phyloP scores from a whole-genome alignment of 2,888 invertebrate genomes.

The Aelia acuminata region DNA sequence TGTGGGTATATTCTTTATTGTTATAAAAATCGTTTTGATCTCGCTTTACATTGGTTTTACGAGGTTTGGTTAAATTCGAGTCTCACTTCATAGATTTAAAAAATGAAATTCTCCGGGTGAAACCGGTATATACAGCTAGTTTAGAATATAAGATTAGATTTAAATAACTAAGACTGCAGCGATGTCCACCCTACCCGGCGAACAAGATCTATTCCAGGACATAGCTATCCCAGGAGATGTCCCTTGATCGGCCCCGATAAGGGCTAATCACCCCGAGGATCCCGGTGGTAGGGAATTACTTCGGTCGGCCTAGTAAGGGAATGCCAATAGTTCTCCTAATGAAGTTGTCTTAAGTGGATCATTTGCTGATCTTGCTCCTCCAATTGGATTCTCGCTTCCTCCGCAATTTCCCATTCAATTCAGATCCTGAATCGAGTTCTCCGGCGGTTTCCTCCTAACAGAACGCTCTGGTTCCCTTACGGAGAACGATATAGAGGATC shows the following conservation, averaged over 20 bases:
- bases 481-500: background rate
- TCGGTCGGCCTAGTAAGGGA: background rate
- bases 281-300: background rate
- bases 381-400: conserved; percentile 16
- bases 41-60: too few species aligned
- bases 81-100: too few species aligned
- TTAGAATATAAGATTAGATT: background rate
- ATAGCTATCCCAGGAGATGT: background rate
- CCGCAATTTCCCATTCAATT: conserved; percentile 9
- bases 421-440: background rate
- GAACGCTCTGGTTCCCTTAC: background rate
- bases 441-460: conserved; percentile 2
- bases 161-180: background rate
- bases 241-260: background rate
- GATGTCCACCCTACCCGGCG: background rate
- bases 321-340: conserved; percentile 41
- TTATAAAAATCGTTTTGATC: too few species aligned
- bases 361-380: background rate
- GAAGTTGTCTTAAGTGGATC: conserved; percentile 47
- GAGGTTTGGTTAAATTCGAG: too few species aligned
- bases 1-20: too few species aligned
- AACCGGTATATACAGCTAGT: too few species aligned
- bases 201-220: background rate
- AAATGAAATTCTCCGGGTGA: too few species aligned
- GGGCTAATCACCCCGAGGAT: background rate